Evolutionary conservation across 2,113 vertebrate genomes (phyloP), one percentile per base, ranked within the genome.

Genomic region (Halcyon senegalensis): DNA sequence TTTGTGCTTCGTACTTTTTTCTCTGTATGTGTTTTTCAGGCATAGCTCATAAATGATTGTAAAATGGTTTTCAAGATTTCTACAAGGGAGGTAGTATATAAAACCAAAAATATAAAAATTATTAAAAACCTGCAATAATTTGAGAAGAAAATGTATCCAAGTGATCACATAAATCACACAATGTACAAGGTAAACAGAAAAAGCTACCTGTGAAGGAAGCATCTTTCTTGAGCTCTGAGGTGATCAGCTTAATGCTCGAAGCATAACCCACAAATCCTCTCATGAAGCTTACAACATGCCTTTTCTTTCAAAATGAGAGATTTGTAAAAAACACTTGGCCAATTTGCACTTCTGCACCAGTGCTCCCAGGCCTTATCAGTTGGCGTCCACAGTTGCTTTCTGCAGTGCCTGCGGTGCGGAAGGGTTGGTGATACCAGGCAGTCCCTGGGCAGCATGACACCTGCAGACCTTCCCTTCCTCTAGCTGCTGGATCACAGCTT

Each of bases 371-470:
- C 13, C 11, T 25, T 46, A 20, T 11, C 24, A 5, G 23, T 19
- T 28, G 2, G 3, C 7, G 30, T 59, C 39, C 4, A 0, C 43
- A n/a, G 69, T 16, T 0, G 0, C n/a, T 84, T 53, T 53, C n/a
- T 60, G 41, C 28, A 20, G 35, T 2, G 1, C 27, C 72, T 1
- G 3, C 15, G 9, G 18, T 13, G 14, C 7, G 0, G 58, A 64
- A 56, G 35, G 31, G 17, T 8, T 67, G 84, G 81, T 9, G 10
- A 37, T 50, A n/a, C 15, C 10, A 16, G 55, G 63, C 37, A 12
- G 35, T 17, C 31, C 16, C 35, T 51, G 30, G 31, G 25, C 18
- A 2, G 21, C 0, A 0, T 0, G 0, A 8, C 0, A 0, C 37
- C 63, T 48, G 46, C 4, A 2, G 20, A 31, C n/a, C 55, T 25